Evolutionary conservation across 2,888 invertebrate genomes (phyloP).

Genomic region (Xanthia togata): DNA sequence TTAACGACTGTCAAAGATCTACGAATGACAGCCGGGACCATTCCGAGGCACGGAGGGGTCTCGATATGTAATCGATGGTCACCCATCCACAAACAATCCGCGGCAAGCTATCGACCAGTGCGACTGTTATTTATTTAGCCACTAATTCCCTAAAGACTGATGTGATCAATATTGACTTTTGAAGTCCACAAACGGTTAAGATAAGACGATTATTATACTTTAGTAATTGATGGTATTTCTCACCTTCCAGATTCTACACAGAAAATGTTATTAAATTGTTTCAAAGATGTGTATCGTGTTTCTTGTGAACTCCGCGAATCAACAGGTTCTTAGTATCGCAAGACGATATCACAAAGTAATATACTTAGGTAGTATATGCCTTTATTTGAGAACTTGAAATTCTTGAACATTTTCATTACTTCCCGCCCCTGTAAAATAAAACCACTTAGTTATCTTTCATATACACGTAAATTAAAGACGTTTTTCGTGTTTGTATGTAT

Average conservation of each 20-base stretch:
- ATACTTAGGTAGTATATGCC: too few relatives aligned
- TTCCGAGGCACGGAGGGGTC: too few relatives aligned
- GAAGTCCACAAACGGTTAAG: neutral
- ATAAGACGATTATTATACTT: neutral
- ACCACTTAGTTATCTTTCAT: neutral
- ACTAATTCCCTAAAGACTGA: too few relatives aligned
- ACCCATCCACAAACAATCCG: too few relatives aligned
- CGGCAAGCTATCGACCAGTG: too few relatives aligned
- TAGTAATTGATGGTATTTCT: neutral
- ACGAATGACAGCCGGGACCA: too few relatives aligned
- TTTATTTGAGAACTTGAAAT: neutral
- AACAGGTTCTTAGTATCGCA: slow-evolving; percentile 31
- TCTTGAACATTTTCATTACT: slow-evolving; percentile 13
- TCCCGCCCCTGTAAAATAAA: neutral
- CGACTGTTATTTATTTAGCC: too few relatives aligned
- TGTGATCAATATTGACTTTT: neutral
- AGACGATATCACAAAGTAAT: slow-evolving; percentile 25
- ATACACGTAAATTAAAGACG: neutral
- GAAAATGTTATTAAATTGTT: slow-evolving; percentile 15
- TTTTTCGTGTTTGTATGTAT: neutral
- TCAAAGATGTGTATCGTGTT: slow-evolving; percentile 8
- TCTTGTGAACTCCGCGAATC: slow-evolving; percentile 12
- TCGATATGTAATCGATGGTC: too few relatives aligned
- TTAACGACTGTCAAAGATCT: too few relatives aligned
- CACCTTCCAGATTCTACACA: neutral